Conservation (phyloP, 2,113 vertebrate genomes). For the Esox niger region DNA sequence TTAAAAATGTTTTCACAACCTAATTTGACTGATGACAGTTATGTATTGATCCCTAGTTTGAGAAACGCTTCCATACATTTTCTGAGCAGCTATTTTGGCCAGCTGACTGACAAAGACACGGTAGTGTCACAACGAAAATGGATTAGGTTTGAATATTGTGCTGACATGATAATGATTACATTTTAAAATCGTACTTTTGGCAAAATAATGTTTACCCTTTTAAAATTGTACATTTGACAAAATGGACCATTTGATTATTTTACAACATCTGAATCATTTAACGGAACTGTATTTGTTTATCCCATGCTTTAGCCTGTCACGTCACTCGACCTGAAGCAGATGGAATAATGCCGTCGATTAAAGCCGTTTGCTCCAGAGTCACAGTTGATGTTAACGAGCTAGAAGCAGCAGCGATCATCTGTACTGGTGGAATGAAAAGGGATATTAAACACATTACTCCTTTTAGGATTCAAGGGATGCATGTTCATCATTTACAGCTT, state of each 20-base stretch:
- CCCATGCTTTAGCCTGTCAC: constrained; percentile 21
- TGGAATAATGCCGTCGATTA: constrained; percentile 42
- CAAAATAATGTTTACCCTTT: no score
- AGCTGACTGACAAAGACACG: no score
- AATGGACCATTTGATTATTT: no score
- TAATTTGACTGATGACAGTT: no score
- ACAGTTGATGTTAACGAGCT: constrained; percentile 62
- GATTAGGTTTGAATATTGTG: constrained; percentile 25
- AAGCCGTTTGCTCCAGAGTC: constrained; percentile 49
- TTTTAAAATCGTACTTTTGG: constrained; percentile 38
- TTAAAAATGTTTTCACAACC: no score
- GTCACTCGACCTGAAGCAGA: constrained; percentile 35
- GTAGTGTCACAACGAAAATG: no score
- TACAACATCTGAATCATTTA: no score
- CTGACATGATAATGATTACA: constrained; percentile 48
- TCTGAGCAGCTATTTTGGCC: no score
- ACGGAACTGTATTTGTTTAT: constrained; percentile 37
- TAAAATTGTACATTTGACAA: no score
- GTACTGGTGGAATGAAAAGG: constrained; percentile 62
- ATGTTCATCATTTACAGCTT: constrained; percentile 36
- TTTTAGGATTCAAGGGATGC: constrained; percentile 42
- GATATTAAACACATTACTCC: constrained; percentile 45
- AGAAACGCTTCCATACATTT: no score
- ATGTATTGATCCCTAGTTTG: no score
- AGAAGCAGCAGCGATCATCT: constrained; percentile 56